These are phyloP conservation scores for Psilanteris sp. DNA, from an alignment of 1,140 invertebrate species.

Conservation along the genomic window DNA sequence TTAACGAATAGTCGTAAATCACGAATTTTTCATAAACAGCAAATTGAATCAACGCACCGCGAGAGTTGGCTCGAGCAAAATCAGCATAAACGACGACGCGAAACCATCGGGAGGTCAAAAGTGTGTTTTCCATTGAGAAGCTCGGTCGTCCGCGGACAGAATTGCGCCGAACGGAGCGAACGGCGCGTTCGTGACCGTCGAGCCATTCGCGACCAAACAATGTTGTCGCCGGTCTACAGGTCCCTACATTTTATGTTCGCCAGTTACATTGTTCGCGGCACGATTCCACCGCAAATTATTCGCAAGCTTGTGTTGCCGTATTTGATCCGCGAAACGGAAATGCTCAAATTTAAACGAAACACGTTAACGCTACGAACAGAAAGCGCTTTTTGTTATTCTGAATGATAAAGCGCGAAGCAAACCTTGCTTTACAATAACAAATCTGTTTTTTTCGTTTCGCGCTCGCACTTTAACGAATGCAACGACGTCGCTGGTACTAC, in stretches of 20 bases:
- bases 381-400: neutral
- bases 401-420: neutral
- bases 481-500: no score
- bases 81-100: slow-evolving; percentile 5
- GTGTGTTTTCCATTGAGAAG: slow-evolving; percentile 22
- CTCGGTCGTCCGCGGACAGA: slow-evolving; percentile 9
- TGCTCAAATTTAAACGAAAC: slow-evolving; percentile 29
- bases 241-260: slow-evolving; percentile 58
- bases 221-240: slow-evolving; percentile 60
- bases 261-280: slow-evolving; percentile 67
- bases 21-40: slow-evolving; percentile 17
- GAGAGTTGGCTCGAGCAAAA: neutral
- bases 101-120: slow-evolving; percentile 19
- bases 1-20: no score
- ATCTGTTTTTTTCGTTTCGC: no score
- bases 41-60: slow-evolving; percentile 9
- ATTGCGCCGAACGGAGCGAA: slow-evolving; percentile 2
- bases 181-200: slow-evolving; percentile 66
- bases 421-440: no score
- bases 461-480: no score
- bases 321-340: slow-evolving; percentile 35
- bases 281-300: slow-evolving; percentile 55
- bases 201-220: slow-evolving; percentile 70
- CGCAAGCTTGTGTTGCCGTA: slow-evolving; percentile 7
- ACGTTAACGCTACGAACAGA: neutral